Evolutionary conservation across 2,797 vertebrate species (phyloP), one percentile per base, ranked within the genome.

Genomic region (Channa striata): DNA sequence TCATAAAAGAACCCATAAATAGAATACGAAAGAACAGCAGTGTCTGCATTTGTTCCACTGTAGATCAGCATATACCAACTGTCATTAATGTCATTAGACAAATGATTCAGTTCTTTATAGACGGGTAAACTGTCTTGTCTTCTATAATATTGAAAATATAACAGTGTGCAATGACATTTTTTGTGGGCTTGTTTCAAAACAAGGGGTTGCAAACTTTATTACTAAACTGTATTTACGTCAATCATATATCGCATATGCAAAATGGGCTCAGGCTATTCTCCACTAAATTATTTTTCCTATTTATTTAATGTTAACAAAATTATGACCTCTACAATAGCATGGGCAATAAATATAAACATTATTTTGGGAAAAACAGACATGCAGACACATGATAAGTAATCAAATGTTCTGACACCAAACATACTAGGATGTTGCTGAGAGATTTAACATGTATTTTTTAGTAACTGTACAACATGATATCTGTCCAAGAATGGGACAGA

Each of bases 311-410:
- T 30, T 30, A 48, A 63, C 14, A 40, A 63, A 54, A 54, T 56
- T 51, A 23, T 42, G 6, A 16, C 39, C 59, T 47, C 17, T 14
- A 30, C 25, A 57, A 8, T 21, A 65, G 40, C 42, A 78, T 12
- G 74, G 19, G 59, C 43, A 50, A 62, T 33, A 42, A 5, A 59
- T 23, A 68, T 36, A 59, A 14, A 62, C 19, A 50, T 33, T 7
- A 47, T 43, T 56, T 49, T 46, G 21, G 1, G 11, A 10, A 36
- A 59, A 54, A 13, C 51, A 20, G 42, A 62, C 66, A 77, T 75
- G 69, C 63, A 68, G 39, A 59, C 37, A 34, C 49, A 23, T 14
- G 42, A 42, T 21, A 77, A 56, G 42, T 42, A 48, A 62, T 60
- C n/a, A 47, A 17, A 50, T 62, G 42, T 65, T 37, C 23, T 73